Conservation (phyloP, 2,797 vertebrate genomes). For the Chelon labrosus region DNA sequence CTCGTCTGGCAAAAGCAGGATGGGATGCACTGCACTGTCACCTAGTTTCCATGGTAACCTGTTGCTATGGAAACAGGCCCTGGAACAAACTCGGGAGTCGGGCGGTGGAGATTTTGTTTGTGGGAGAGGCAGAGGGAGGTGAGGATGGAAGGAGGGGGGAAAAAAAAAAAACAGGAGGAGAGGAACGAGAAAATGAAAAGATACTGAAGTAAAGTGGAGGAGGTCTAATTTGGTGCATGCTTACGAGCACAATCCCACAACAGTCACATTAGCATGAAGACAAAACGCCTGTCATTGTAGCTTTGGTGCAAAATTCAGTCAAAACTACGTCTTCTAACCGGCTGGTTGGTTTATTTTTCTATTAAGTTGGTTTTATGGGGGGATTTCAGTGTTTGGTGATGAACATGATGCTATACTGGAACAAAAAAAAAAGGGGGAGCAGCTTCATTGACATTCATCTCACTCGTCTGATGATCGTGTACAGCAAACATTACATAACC, state of each 20-base stretch:
- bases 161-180: conserved; percentile 28
- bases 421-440: conserved; percentile 5
- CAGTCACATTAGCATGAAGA: neutral
- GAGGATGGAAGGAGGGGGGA: conserved; percentile 31
- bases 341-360: neutral
- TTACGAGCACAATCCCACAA: neutral
- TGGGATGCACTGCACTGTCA: conserved; percentile 82
- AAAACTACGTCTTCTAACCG: conserved; percentile 1
- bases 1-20: conserved; percentile 62
- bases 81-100: conserved; percentile 73
- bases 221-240: conserved; percentile 17
- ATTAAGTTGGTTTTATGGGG: neutral
- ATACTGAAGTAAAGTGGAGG: conserved; percentile 29
- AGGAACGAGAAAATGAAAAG: neutral
- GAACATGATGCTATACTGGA: conserved; percentile 13
- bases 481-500: conserved; percentile 71
- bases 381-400: conserved; percentile 1
- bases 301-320: conserved; percentile 5
- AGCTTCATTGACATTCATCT: conserved; percentile 58
- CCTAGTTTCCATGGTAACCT: conserved; percentile 88
- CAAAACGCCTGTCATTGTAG: neutral
- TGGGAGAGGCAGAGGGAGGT: conserved; percentile 62
- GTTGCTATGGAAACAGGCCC: conserved; percentile 87
- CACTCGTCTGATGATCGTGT: conserved; percentile 40
- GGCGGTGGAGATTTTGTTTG: conserved; percentile 62